These are phyloP conservation scores for Cherax destructor DNA, from an alignment of 1,140 invertebrate genomes.

Conservation along the genomic window DNA sequence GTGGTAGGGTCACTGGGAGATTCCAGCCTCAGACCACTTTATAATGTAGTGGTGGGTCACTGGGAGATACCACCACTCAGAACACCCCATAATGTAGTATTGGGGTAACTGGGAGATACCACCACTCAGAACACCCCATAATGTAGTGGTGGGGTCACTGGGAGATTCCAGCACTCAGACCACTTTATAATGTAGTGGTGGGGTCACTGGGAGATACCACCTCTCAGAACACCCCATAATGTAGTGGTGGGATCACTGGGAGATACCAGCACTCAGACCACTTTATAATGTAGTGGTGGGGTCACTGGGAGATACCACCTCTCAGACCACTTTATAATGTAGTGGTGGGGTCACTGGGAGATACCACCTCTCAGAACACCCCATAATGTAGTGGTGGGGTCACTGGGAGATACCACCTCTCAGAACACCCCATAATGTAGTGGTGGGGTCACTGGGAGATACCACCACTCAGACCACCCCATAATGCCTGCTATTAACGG, in stretches of 20 bases:
- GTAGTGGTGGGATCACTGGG: neutral
- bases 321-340: neutral
- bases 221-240: no score
- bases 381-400: neutral
- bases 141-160: neutral
- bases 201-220: neutral
- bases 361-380: no score
- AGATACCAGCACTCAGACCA: neutral
- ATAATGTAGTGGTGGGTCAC: no score
- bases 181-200: neutral
- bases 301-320: neutral
- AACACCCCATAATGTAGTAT: neutral
- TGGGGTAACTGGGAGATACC: neutral
- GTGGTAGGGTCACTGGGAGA: neutral
- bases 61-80: no score
- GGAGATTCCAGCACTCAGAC: neutral
- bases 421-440: no score
- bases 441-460: no score
- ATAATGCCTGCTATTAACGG: constrained; percentile 2
- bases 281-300: neutral
- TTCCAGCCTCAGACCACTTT: no score
- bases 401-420: neutral
- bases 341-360: neutral
- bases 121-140: neutral
- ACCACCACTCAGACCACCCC: neutral